Conservation (phyloP, 2,113 vertebrate genomes). For the Oreocharis arfaki region DNA sequence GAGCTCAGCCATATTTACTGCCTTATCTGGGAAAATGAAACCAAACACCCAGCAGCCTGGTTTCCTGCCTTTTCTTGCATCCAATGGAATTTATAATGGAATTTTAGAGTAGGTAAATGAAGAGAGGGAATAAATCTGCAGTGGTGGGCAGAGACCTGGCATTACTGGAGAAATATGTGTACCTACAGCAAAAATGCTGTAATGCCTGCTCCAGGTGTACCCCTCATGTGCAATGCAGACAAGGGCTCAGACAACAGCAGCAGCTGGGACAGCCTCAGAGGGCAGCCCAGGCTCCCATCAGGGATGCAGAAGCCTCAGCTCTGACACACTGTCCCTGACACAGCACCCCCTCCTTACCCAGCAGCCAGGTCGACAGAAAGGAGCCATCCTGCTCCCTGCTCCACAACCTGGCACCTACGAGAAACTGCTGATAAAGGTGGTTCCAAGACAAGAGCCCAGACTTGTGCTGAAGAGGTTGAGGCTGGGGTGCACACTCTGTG, state of each 20-base stretch:
- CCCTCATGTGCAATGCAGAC: accelerated
- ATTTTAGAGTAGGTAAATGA: background rate
- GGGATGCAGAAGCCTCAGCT: background rate
- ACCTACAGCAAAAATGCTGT: background rate
- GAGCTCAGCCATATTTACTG: background rate
- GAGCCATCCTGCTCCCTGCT: background rate
- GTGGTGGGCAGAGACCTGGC: background rate
- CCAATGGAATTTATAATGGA: background rate
- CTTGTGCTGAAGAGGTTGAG: background rate
- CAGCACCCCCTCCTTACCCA: background rate
- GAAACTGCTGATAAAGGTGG: background rate
- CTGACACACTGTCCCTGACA: background rate
- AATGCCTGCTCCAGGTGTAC: background rate
- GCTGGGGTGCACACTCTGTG: background rate
- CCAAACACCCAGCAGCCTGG: accelerated
- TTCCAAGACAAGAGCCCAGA: background rate
- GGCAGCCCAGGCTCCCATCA: background rate
- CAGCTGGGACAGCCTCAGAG: background rate
- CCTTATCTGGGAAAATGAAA: background rate
- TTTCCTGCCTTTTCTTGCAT: background rate
- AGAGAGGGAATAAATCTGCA: background rate
- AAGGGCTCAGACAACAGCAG: background rate
- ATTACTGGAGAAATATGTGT: background rate
- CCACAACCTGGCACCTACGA: background rate
- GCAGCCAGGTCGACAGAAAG: background rate